Conservation (phyloP, 2,888 invertebrate species). For the Pollenia amentaria region DNA sequence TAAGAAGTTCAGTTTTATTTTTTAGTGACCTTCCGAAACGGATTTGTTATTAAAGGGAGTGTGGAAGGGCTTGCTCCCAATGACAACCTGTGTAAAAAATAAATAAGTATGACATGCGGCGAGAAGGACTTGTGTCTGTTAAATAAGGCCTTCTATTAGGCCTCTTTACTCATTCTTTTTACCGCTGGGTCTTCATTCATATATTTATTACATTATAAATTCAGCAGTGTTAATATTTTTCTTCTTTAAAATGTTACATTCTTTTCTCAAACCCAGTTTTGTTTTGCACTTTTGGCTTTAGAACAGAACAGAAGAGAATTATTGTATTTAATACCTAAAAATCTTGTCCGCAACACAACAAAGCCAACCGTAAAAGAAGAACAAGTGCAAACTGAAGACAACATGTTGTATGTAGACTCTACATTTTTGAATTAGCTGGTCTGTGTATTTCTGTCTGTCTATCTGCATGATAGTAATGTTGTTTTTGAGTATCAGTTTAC, state of each 20-base stretch:
- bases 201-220: constrained; percentile 51
- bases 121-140: too few species aligned
- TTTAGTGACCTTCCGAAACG: too few species aligned
- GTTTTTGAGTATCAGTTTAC: constrained; percentile 49
- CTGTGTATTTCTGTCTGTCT: not conserved
- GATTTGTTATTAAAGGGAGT: too few species aligned
- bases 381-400: not conserved
- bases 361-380: constrained; percentile 9
- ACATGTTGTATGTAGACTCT: constrained; percentile 16
- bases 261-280: constrained; percentile 10
- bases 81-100: too few species aligned
- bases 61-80: too few species aligned
- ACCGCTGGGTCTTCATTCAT: constrained; percentile 5
- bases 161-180: too few species aligned
- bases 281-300: constrained; percentile 19
- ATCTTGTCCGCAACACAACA: constrained; percentile 38
- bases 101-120: too few species aligned
- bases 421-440: too few species aligned
- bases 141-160: too few species aligned
- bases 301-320: constrained; percentile 40
- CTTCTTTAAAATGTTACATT: constrained; percentile 29
- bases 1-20: too few species aligned
- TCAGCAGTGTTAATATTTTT: constrained; percentile 23
- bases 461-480: not conserved
- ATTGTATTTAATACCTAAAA: constrained; percentile 45